Conservation (phyloP, 2,113 vertebrate genomes). For the Corvus hawaiiensis region DNA sequence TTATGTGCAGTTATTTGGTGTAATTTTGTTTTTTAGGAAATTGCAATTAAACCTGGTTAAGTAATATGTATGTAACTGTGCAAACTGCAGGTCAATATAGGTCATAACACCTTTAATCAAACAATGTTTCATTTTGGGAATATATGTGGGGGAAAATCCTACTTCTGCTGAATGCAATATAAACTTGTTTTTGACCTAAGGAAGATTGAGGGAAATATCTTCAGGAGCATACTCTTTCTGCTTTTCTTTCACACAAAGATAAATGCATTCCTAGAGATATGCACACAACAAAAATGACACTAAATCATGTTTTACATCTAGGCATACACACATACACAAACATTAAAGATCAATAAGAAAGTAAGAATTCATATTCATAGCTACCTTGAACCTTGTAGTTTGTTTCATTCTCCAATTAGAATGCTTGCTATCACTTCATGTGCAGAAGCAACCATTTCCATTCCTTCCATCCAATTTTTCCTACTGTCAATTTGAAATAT, state of each 20-base stretch:
- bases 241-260: neutral
- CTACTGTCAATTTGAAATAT: neutral
- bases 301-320: neutral
- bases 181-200: neutral
- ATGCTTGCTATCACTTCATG: neutral
- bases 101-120: neutral
- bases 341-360: neutral
- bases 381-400: neutral
- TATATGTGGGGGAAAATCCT: neutral
- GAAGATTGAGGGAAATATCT: neutral
- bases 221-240: neutral
- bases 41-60: neutral
- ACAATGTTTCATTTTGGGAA: neutral
- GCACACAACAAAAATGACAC: accelerated
- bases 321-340: neutral
- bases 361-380: neutral
- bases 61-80: neutral
- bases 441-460: neutral
- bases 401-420: neutral
- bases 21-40: neutral
- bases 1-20: neutral
- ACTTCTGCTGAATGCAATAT: neutral
- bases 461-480: neutral
- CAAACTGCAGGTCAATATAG: neutral
- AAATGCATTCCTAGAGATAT: neutral